Evolutionary conservation across 2,888 invertebrate species (phyloP).

Genomic region (Lithophane semibrunnea): DNA sequence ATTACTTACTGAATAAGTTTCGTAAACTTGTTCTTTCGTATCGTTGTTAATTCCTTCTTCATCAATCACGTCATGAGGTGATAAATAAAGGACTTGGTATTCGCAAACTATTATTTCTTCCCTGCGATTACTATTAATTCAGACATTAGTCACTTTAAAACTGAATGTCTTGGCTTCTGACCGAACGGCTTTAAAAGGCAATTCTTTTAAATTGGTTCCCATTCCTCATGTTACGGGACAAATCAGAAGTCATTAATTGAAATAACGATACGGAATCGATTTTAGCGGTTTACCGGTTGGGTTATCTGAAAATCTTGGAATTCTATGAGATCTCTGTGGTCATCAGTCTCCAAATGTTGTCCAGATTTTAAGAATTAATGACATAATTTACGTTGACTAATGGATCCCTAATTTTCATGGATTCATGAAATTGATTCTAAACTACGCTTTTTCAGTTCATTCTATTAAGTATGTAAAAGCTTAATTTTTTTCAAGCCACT

Average conservation of each 20-base stretch:
- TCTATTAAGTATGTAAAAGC: not conserved
- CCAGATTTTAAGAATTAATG: not conserved
- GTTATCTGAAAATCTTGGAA: not conserved
- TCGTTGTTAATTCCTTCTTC: constrained; percentile 1
- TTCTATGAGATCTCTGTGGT: not conserved
- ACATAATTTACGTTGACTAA: not conserved
- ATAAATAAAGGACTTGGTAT: constrained; percentile 35
- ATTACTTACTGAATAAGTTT: constrained; percentile 20
- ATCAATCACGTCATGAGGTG: constrained; percentile 9
- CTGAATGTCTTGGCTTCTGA: constrained; percentile 49
- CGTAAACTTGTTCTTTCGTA: not conserved
- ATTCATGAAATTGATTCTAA: no score
- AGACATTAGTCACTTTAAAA: constrained; percentile 52
- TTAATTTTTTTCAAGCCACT: constrained; percentile 11
- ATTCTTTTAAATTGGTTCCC: constrained; percentile 68
- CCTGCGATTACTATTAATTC: constrained; percentile 43
- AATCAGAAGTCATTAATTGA: constrained; percentile 70
- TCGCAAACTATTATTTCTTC: constrained; percentile 28
- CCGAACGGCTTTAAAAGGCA: constrained; percentile 66
- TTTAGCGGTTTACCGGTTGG: not conserved
- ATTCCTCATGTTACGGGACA: constrained; percentile 65
- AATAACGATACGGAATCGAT: constrained; percentile 26
- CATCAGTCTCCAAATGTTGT: not conserved
- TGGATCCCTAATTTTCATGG: not conserved
- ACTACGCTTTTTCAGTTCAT: not conserved